A percentile compares a stretch with the other conserved stretches of the same genome.
Evolutionary conservation across 1,140 invertebrate species (phyloP).

Genomic region (Drosophila saltans): DNA sequence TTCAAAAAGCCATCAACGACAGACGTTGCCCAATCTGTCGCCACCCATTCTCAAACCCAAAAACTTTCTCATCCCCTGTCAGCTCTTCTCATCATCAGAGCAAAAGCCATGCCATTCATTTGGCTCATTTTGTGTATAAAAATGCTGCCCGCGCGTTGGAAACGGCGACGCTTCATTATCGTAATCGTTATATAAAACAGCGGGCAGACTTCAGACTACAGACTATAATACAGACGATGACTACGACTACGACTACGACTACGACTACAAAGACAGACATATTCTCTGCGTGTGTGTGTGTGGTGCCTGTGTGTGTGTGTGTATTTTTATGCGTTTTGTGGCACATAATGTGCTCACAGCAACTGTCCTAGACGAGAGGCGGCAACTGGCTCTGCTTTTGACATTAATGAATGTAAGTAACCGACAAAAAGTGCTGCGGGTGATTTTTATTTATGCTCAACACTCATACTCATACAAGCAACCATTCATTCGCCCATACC

Average conservation of each 20-base stretch:
- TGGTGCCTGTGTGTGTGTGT: constrained; percentile 24
- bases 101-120: constrained; percentile 66
- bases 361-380: constrained; percentile 55
- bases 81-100: neutral
- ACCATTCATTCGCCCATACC: neutral
- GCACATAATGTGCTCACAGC: constrained; percentile 70
- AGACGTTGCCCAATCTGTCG: constrained; percentile 56
- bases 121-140: constrained; percentile 79
- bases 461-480: constrained; percentile 42
- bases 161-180: constrained; percentile 77
- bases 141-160: constrained; percentile 74
- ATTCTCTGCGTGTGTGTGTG: constrained; percentile 10
- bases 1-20: constrained; percentile 82
- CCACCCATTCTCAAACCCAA: neutral
- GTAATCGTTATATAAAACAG: constrained; percentile 81
- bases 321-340: constrained; percentile 71
- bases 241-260: neutral
- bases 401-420: constrained; percentile 79
- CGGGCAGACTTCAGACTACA: constrained; percentile 63
- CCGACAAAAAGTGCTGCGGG: constrained; percentile 63
- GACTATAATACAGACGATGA: constrained; percentile 23
- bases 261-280: constrained; percentile 61
- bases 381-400: constrained; percentile 45
- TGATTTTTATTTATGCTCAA: constrained; percentile 69
- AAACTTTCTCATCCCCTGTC: neutral